phyloP scores from a whole-genome alignment of 2,888 invertebrate genomes.

The Standfussiana lucernea region DNA sequence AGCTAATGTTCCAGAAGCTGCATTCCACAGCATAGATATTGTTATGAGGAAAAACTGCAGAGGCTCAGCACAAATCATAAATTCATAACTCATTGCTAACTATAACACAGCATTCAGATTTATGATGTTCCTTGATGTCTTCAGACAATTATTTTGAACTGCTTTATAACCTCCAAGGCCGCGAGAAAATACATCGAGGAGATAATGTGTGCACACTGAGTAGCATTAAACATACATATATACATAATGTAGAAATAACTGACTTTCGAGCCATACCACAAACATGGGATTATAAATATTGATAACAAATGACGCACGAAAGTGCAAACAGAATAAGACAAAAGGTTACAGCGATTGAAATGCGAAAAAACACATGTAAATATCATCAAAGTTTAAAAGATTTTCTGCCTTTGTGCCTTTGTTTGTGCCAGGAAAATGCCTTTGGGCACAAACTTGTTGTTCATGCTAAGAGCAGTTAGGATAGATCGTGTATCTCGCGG shows the following conservation, averaged over 20 bases:
- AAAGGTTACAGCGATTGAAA: slow-evolving; percentile 28
- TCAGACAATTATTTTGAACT: slow-evolving; percentile 41
- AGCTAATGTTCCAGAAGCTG: slow-evolving; percentile 6
- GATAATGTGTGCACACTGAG: slow-evolving; percentile 8
- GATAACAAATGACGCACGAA: slow-evolving; percentile 61
- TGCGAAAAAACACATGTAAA: slow-evolving; percentile 49
- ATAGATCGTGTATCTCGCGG: slow-evolving; percentile 28
- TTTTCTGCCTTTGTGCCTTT: slow-evolving; percentile 24
- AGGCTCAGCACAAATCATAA: slow-evolving; percentile 30
- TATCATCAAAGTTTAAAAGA: slow-evolving; percentile 45
- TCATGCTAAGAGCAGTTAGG: slow-evolving; percentile 24
- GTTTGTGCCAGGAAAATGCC: slow-evolving; percentile 46
- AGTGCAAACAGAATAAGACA: slow-evolving; percentile 27
- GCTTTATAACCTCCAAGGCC: slow-evolving; percentile 37
- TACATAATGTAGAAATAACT: neutral
- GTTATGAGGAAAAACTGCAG: slow-evolving; percentile 36
- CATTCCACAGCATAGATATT: slow-evolving; percentile 29
- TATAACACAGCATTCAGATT: slow-evolving; percentile 33
- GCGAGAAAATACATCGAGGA: slow-evolving; percentile 3
- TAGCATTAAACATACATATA: slow-evolving; percentile 12
- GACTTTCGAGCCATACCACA: slow-evolving; percentile 35
- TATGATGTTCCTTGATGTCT: slow-evolving; percentile 30
- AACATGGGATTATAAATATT: slow-evolving; percentile 52
- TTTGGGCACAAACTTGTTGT: slow-evolving; percentile 46
- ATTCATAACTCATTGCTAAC: slow-evolving; percentile 32